Evolutionary conservation across 2,888 invertebrate genomes (phyloP).

Genomic region (Melipona bicolor): DNA sequence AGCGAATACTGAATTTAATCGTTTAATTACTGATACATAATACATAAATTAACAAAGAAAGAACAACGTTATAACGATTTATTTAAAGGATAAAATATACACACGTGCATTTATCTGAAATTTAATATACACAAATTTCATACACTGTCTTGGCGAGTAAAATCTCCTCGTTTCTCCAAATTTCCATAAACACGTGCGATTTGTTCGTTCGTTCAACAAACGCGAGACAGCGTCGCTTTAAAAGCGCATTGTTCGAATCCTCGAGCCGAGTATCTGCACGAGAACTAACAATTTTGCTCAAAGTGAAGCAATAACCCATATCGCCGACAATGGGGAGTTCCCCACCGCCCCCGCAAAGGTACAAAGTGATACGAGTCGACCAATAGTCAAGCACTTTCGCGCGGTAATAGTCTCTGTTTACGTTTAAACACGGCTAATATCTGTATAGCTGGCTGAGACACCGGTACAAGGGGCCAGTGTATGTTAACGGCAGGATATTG

Average conservation of each 20-base stretch:
- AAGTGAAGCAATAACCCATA: background rate
- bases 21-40: no score
- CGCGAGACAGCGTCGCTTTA: no score
- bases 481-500: slow-evolving; percentile 47
- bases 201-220: no score
- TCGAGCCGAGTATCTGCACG: background rate
- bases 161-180: no score
- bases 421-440: slow-evolving; percentile 17
- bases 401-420: background rate
- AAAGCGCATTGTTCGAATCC: background rate
- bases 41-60: no score
- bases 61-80: no score
- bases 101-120: no score
- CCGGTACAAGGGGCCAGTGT: background rate
- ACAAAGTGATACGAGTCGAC: background rate
- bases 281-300: background rate
- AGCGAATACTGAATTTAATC: no score
- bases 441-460: background rate
- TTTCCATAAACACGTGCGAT: no score
- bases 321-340: background rate
- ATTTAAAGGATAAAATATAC: no score
- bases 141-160: no score
- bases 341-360: background rate
- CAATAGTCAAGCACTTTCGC: background rate
- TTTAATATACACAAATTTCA: no score